These are phyloP conservation scores for Plagodis pulveraria DNA, from an alignment of 2,888 invertebrate species.

Conservation along the genomic window DNA sequence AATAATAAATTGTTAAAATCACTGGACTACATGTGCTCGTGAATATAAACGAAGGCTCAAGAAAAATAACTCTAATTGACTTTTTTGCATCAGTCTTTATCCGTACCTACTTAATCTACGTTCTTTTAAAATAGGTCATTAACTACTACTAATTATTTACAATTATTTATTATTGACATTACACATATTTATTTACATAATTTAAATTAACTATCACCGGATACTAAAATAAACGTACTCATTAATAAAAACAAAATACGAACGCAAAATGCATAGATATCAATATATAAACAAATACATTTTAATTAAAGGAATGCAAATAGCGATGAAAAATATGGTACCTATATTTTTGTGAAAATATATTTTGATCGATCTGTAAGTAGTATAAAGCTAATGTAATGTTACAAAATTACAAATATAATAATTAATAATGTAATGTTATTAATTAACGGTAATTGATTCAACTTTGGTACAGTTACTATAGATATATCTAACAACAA, in stretches of 20 bases:
- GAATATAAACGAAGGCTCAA: slow-evolving; percentile 2
- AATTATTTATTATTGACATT: slow-evolving; percentile 5
- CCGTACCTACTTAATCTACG: slow-evolving; percentile 25
- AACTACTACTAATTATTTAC: slow-evolving; percentile 9
- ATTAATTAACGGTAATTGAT: slow-evolving; percentile 14
- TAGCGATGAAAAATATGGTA: neutral
- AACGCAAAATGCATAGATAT: neutral
- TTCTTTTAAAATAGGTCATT: neutral
- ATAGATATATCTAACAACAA: slow-evolving; percentile 1
- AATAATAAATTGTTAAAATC: neutral
- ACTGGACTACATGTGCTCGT: slow-evolving; percentile 6
- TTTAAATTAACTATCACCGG: neutral
- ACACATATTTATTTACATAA: neutral
- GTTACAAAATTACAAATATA: too few relatives aligned
- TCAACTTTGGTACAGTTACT: slow-evolving; percentile 31
- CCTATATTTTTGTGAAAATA: too few relatives aligned
- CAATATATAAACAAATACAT: neutral
- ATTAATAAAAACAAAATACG: neutral
- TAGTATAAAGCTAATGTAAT: neutral
- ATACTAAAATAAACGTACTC: neutral
- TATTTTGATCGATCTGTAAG: neutral
- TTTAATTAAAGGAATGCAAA: neutral
- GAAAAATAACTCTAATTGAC: slow-evolving; percentile 54
- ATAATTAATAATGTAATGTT: neutral
- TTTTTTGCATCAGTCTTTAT: slow-evolving; percentile 65